Percentiles rank a stretch among this genome's conserved stretches.
Conservation (phyloP, 1,140 invertebrate species). For the Homalodisca vitripennis region DNA sequence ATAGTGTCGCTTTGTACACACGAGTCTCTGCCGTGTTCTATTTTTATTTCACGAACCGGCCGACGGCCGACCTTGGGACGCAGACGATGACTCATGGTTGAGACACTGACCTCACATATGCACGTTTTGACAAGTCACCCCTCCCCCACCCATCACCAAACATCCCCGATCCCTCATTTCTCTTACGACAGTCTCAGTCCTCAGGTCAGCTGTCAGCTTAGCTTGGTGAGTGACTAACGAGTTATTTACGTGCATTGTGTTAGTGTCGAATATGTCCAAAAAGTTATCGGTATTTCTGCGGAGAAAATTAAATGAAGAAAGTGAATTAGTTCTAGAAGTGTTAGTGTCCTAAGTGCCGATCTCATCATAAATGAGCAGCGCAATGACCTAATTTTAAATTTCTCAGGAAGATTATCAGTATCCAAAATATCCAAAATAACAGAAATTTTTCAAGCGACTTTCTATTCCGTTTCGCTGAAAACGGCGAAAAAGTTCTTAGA, state of each 20-base stretch:
- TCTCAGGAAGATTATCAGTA: slow-evolving; percentile 34
- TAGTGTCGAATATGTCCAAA: not conserved
- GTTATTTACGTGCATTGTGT: not conserved
- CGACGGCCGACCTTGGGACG: not conserved
- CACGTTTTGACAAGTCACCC: not conserved
- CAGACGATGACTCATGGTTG: not conserved
- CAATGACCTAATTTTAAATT: slow-evolving; percentile 37
- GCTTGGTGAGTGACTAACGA: not conserved
- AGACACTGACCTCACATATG: not conserved
- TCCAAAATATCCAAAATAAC: slow-evolving; percentile 3
- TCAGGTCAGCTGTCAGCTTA: not conserved
- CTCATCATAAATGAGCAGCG: not conserved
- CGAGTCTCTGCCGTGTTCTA: not conserved
- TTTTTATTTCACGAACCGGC: not conserved
- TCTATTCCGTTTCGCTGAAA: slow-evolving; percentile 26
- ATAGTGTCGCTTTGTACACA: not conserved
- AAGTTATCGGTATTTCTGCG: not conserved
- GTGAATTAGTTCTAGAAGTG: not conserved
- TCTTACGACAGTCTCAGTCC: not conserved
- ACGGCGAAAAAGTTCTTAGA: slow-evolving; percentile 28
- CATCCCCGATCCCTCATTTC: not conserved
- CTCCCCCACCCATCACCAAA: not conserved
- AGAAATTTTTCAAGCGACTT: slow-evolving; percentile 6
- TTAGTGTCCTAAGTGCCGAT: not conserved
- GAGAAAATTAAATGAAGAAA: not conserved